Evolutionary conservation across 2,797 vertebrate genomes (phyloP).

Genomic region (Notolabrus celidotus): DNA sequence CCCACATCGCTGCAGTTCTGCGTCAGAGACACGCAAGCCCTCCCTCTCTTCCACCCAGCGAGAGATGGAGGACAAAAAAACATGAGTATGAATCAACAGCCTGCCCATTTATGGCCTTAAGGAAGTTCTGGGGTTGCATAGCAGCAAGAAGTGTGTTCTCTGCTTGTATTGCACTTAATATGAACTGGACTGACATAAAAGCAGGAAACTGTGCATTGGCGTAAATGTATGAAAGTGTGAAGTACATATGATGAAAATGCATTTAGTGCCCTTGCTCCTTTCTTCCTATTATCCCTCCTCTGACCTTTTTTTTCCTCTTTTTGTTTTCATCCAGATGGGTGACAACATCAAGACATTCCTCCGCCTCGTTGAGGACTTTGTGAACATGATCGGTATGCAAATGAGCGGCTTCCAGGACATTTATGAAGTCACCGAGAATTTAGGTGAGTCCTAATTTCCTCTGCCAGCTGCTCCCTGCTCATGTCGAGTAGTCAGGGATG

Average conservation of each 20-base stretch:
- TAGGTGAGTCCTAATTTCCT: constrained; percentile 88
- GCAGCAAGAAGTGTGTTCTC: constrained; percentile 69
- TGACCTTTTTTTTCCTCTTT: constrained; percentile 37
- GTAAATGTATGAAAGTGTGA: background rate
- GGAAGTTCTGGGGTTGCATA: constrained; percentile 78
- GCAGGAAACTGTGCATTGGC: constrained; percentile 17
- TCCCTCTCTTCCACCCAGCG: constrained; percentile 59
- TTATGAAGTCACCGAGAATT: constrained; percentile 97
- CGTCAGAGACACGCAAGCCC: constrained; percentile 85
- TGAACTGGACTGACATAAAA: constrained; percentile 17
- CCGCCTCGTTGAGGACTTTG: constrained; percentile 93
- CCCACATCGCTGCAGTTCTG: constrained; percentile 82
- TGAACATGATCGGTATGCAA: constrained; percentile 94
- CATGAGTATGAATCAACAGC: constrained; percentile 76
- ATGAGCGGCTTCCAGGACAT: constrained; percentile 98
- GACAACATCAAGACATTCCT: constrained; percentile 93
- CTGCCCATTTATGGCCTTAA: constrained; percentile 80
- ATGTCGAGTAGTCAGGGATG: constrained; percentile 32
- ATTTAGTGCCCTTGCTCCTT: background rate
- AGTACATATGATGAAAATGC: constrained; percentile 18
- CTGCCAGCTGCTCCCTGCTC: constrained; percentile 43
- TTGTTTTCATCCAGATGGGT: constrained; percentile 87
- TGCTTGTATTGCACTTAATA: constrained; percentile 13
- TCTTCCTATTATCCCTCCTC: background rate
- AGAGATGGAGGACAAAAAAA: constrained; percentile 52